phyloP scores from a whole-genome alignment of 2,797 vertebrate species.

The Ctenopoma kingsleyae region DNA sequence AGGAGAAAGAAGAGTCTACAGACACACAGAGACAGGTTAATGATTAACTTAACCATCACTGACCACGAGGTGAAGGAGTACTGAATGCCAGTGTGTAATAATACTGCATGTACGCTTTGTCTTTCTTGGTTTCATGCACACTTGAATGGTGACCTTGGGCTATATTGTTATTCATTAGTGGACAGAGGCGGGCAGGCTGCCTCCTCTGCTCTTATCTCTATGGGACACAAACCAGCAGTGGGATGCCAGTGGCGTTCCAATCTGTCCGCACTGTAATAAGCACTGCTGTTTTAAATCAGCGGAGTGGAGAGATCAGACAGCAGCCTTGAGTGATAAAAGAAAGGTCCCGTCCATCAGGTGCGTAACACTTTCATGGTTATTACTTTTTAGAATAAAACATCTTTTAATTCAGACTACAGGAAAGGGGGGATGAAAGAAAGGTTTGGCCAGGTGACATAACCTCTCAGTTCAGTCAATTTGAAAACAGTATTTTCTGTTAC shows the following conservation, averaged over 20 bases:
- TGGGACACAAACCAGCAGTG: slow-evolving; percentile 56
- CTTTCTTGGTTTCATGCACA: slow-evolving; percentile 28
- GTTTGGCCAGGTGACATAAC: neutral
- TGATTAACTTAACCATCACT: slow-evolving; percentile 24
- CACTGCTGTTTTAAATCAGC: slow-evolving; percentile 60
- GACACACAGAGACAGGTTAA: slow-evolving; percentile 12
- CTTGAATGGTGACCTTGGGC: slow-evolving; percentile 75
- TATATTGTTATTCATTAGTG: slow-evolving; percentile 80
- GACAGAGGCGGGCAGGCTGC: slow-evolving; percentile 45
- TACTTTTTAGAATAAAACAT: neutral
- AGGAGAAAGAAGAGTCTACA: slow-evolving; percentile 1
- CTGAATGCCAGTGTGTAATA: slow-evolving; percentile 55
- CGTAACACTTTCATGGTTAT: slow-evolving; percentile 3
- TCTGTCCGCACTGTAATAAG: slow-evolving; percentile 62
- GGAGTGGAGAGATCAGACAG: slow-evolving; percentile 42
- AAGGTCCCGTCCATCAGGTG: slow-evolving; percentile 33
- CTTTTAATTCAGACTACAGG: neutral
- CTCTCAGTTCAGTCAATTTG: too few relatives aligned
- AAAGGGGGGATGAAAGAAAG: neutral
- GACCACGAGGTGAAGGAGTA: slow-evolving; percentile 26
- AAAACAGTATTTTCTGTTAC: too few relatives aligned
- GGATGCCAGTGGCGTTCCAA: slow-evolving; percentile 44
- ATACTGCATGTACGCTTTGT: slow-evolving; percentile 23
- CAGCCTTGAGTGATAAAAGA: slow-evolving; percentile 47
- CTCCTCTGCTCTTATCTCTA: slow-evolving; percentile 64